phyloP scores from a whole-genome alignment of 2,113 vertebrate genomes.

The Meriones unguiculatus region DNA sequence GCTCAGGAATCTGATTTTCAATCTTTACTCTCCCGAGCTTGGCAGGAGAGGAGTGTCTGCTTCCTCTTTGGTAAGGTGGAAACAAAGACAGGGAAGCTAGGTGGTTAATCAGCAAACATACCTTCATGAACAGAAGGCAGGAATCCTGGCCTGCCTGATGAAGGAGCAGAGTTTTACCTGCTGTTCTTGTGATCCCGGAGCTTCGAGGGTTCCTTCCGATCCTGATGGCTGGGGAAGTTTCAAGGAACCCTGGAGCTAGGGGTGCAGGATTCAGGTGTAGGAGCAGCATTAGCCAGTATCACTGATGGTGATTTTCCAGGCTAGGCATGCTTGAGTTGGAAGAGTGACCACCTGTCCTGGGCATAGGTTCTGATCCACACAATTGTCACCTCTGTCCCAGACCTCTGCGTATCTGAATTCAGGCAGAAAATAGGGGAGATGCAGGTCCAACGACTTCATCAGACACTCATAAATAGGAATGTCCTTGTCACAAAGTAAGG shows the following conservation, averaged over 20 bases:
- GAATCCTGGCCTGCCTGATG: neutral
- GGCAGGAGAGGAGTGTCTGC: neutral
- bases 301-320: neutral
- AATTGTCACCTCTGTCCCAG: neutral
- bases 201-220: neutral
- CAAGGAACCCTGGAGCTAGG: neutral
- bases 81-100: neutral
- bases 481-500: neutral
- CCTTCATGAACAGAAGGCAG: neutral
- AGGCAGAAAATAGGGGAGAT: neutral
- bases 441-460: neutral
- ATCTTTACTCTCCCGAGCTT: neutral
- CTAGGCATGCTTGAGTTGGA: neutral
- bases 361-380: neutral
- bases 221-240: neutral
- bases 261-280: neutral
- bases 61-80: neutral
- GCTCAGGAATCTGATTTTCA: neutral
- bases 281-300: neutral
- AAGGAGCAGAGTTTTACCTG: neutral
- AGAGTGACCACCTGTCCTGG: neutral
- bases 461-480: neutral
- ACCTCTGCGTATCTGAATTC: neutral
- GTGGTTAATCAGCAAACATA: neutral
- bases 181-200: neutral